phyloP scores from a whole-genome alignment of 1,140 invertebrate genomes.

The Caenorhabditis latens region DNA sequence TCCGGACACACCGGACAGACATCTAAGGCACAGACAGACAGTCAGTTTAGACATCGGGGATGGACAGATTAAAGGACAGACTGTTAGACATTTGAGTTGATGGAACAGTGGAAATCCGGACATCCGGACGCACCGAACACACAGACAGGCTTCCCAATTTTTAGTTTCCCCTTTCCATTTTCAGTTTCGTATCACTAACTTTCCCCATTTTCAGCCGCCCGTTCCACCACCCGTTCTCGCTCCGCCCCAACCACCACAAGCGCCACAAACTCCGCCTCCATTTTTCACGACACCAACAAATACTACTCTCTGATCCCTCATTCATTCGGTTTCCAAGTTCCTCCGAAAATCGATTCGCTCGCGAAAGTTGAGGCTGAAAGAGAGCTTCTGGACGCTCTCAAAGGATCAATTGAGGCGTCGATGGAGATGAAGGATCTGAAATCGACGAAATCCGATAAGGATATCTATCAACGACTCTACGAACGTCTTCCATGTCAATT shows the following conservation, averaged over 20 bases:
- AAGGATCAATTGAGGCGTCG: constrained; percentile 17
- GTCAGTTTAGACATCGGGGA: too few species aligned
- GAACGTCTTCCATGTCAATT: constrained; percentile 35
- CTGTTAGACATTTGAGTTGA: too few species aligned
- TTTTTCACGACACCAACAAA: constrained; percentile 19
- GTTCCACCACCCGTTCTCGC: constrained; percentile 6
- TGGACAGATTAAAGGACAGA: too few species aligned
- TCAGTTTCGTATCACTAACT: too few species aligned
- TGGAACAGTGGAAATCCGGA: too few species aligned
- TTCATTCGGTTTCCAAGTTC: constrained; percentile 23
- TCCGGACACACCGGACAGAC: too few species aligned
- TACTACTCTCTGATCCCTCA: constrained; percentile 41
- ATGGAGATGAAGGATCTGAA: constrained; percentile 36
- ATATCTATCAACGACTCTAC: constrained; percentile 50
- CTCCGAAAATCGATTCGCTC: constrained; percentile 6
- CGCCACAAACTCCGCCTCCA: neutral
- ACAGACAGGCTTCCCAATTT: too few species aligned
- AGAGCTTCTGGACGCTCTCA: constrained; percentile 18
- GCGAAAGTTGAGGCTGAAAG: constrained; percentile 7
- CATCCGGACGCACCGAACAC: too few species aligned
- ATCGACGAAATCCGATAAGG: neutral
- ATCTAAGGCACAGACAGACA: too few species aligned
- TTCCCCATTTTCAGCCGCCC: neutral
- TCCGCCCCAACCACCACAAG: neutral
- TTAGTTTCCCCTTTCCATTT: too few species aligned